phyloP scores from a whole-genome alignment of 2,113 vertebrate genomes.

The Micronisus gabar region DNA sequence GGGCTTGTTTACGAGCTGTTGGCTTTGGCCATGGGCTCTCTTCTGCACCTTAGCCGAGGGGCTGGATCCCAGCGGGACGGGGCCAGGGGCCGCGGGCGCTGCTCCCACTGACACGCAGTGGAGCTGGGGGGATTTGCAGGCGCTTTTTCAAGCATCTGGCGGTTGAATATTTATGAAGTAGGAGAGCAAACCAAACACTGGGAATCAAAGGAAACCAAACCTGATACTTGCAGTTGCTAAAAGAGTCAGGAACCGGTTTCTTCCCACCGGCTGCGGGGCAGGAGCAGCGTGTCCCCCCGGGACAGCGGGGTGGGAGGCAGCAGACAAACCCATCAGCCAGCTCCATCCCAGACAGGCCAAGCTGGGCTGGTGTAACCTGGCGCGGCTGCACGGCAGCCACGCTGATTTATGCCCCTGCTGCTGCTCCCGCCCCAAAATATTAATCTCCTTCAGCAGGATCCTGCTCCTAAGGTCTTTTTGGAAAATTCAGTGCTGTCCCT shows the following conservation, averaged over 20 bases:
- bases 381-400: neutral
- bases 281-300: neutral
- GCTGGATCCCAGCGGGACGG: neutral
- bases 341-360: neutral
- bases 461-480: neutral
- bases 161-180: conserved; percentile 11
- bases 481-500: neutral
- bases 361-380: neutral
- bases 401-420: neutral
- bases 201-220: neutral
- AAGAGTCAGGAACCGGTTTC: neutral
- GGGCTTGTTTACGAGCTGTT: neutral
- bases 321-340: neutral
- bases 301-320: neutral
- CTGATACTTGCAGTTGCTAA: neutral
- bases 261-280: neutral
- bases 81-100: neutral
- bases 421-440: neutral
- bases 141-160: neutral
- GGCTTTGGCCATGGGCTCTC: neutral
- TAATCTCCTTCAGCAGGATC: neutral
- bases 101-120: neutral
- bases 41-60: accelerated
- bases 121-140: neutral
- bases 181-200: neutral